These are phyloP conservation scores for Brevimyrus niger DNA, from an alignment of 2,113 vertebrate genomes.

Conservation along the genomic window DNA sequence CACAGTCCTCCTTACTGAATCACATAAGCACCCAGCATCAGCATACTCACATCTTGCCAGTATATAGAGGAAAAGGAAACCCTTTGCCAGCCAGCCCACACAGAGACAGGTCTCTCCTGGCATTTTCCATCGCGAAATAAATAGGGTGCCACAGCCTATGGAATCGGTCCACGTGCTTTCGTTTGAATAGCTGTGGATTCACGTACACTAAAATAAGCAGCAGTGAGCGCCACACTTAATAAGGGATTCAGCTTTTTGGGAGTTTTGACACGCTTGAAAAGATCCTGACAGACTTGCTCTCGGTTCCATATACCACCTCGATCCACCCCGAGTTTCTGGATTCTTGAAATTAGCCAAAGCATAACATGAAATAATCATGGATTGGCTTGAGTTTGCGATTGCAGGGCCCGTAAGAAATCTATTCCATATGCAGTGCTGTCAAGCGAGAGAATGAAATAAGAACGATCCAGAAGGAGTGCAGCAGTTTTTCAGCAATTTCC, in stretches of 20 bases:
- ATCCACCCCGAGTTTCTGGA: slow-evolving; percentile 31
- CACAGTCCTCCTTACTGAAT: not conserved
- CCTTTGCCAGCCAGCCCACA: not conserved
- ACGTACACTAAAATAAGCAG: not conserved
- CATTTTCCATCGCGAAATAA: not conserved
- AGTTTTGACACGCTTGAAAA: not conserved
- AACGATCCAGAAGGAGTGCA: slow-evolving; percentile 39
- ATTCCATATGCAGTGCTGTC: slow-evolving; percentile 47
- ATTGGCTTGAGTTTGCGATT: slow-evolving; percentile 32
- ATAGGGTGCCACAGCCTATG: not conserved
- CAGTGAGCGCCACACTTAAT: not conserved
- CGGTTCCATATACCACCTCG: not conserved
- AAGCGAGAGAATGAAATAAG: slow-evolving; percentile 19
- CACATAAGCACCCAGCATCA: not conserved
- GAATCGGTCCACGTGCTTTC: not conserved
- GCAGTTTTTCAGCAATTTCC: slow-evolving; percentile 49
- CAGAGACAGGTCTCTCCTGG: not conserved
- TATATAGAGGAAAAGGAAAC: not conserved
- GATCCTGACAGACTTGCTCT: not conserved
- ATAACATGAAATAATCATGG: slow-evolving; percentile 31
- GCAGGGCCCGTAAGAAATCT: slow-evolving; percentile 36
- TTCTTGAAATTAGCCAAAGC: slow-evolving; percentile 51
- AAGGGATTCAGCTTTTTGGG: not conserved
- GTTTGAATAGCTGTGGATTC: not conserved
- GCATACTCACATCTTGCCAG: not conserved